These are phyloP conservation scores for Lepidurus apus DNA, from an alignment of 1,140 invertebrate genomes.

Conservation along the genomic window DNA sequence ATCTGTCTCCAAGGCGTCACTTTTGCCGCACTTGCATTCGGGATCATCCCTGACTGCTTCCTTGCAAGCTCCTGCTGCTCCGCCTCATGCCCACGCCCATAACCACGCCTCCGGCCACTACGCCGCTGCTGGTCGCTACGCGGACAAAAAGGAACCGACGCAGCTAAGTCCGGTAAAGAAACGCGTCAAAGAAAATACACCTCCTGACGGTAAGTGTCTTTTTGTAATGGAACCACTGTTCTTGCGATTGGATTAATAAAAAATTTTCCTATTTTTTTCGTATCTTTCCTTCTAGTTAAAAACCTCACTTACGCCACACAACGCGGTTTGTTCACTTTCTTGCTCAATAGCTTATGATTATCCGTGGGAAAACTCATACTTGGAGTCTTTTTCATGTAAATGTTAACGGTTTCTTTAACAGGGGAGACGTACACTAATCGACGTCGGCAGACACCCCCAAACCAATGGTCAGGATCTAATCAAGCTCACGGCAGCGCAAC, in stretches of 20 bases:
- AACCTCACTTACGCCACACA: background rate
- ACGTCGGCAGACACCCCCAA: background rate
- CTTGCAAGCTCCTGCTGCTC: conserved; percentile 28
- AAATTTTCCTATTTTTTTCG: background rate
- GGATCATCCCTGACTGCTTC: conserved; percentile 35
- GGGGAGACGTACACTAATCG: background rate
- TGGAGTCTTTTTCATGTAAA: background rate
- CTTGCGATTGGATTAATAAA: background rate
- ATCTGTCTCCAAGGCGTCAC: conserved; percentile 32
- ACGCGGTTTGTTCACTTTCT: background rate
- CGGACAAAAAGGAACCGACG: conserved; percentile 77
- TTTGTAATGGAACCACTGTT: conserved; percentile 9
- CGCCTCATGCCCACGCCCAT: conserved; percentile 36
- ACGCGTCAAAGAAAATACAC: conserved; percentile 92
- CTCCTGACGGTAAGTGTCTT: conserved; percentile 54
- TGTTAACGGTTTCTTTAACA: background rate
- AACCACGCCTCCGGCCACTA: conserved; percentile 36
- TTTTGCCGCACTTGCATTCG: conserved; percentile 31
- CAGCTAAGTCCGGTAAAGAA: conserved; percentile 96
- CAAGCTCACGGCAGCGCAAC: background rate
- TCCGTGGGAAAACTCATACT: too few species aligned
- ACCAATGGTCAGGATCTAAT: background rate
- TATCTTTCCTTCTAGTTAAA: background rate
- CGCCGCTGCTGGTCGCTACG: conserved; percentile 43
- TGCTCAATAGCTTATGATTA: background rate